phyloP scores from a whole-genome alignment of 2,797 vertebrate species.

The Myoxocephalus aenaeus region DNA sequence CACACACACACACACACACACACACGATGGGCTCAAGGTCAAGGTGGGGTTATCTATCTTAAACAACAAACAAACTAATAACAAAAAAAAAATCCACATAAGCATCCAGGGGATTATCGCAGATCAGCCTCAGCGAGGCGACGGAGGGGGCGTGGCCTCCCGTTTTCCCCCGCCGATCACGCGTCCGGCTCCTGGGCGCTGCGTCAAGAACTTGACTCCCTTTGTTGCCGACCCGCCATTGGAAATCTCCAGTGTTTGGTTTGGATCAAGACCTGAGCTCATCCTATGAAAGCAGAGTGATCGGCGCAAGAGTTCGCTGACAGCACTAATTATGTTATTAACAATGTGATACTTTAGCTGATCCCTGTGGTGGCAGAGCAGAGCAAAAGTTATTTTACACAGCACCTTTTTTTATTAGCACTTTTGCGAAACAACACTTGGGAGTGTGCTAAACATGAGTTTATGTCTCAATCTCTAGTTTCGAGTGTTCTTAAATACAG shows the following conservation, averaged over 20 bases:
- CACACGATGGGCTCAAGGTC: too few species aligned
- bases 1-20: not conserved
- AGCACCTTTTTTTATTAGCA: not conserved
- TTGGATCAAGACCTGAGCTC: constrained; percentile 48
- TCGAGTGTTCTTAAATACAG: too few species aligned
- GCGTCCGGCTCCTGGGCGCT: constrained; percentile 23
- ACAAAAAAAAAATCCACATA: constrained; percentile 9
- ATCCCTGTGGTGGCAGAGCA: not conserved
- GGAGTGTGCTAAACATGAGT: not conserved
- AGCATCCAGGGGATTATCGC: constrained; percentile 23
- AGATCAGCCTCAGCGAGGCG: constrained; percentile 33
- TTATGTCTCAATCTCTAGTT: too few species aligned
- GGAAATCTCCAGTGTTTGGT: constrained; percentile 63
- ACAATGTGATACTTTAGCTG: constrained; percentile 12
- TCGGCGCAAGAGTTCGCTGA: constrained; percentile 9
- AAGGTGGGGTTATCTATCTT: not conserved
- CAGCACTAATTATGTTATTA: constrained; percentile 12
- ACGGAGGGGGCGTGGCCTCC: not conserved
- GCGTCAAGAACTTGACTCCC: constrained; percentile 43
- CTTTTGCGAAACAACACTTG: not conserved
- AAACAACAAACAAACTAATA: not conserved
- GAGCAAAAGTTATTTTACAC: constrained; percentile 20
- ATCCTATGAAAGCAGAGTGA: not conserved
- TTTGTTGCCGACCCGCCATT: constrained; percentile 44
- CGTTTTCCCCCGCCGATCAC: constrained; percentile 39